Evolutionary conservation across 2,888 invertebrate species (phyloP).

Genomic region (Dascillus cervinus): DNA sequence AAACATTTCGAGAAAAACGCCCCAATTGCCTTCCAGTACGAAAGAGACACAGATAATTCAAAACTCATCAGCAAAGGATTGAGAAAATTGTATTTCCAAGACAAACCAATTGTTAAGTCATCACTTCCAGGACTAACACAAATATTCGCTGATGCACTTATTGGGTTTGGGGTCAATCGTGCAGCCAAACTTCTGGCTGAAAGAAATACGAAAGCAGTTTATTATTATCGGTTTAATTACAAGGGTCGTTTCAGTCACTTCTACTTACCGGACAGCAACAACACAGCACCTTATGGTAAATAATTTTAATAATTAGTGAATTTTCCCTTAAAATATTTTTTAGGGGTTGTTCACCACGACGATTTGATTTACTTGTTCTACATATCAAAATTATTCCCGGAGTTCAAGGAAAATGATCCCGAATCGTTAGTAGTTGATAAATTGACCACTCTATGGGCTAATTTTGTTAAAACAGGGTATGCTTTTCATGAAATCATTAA

Average conservation of each 20-base stretch:
- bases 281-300: slow-evolving; percentile 24
- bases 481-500: background rate
- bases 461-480: slow-evolving; percentile 38
- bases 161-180: slow-evolving; percentile 53
- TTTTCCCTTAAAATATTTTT: slow-evolving; percentile 6
- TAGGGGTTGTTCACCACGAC: slow-evolving; percentile 38
- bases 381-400: slow-evolving; percentile 23
- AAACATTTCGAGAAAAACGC: slow-evolving; percentile 54
- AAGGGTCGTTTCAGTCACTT: slow-evolving; percentile 53
- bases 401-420: slow-evolving; percentile 29
- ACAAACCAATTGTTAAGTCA: slow-evolving; percentile 35
- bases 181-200: slow-evolving; percentile 52
- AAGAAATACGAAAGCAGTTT: slow-evolving; percentile 48
- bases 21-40: slow-evolving; percentile 56
- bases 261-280: slow-evolving; percentile 45
- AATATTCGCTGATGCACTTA: slow-evolving; percentile 53
- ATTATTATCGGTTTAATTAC: slow-evolving; percentile 55
- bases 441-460: slow-evolving; percentile 37
- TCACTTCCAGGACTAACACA: slow-evolving; percentile 39
- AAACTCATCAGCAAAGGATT: slow-evolving; percentile 46
- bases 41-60: slow-evolving; percentile 49
- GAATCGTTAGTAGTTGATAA: slow-evolving; percentile 35
- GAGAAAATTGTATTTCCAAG: slow-evolving; percentile 44
- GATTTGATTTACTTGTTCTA: slow-evolving; percentile 44
- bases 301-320: no score